Evolutionary conservation across 2,113 vertebrate genomes (phyloP).

Genomic region (Limnothrissa miodon): DNA sequence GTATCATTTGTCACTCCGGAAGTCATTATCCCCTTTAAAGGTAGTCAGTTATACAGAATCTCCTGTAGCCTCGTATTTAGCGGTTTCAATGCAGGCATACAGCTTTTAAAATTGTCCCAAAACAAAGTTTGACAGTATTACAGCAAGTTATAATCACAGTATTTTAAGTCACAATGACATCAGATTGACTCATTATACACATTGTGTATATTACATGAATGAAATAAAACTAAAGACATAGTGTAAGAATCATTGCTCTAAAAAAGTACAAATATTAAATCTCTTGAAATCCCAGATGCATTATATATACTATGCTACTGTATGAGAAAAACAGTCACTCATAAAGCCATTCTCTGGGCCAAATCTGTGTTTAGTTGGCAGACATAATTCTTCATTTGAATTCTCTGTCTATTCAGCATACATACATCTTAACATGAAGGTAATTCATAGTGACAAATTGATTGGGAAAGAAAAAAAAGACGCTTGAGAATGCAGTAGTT

Average conservation of each 20-base stretch:
- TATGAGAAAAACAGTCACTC: neutral
- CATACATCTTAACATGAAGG: neutral
- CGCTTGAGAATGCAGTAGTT: neutral
- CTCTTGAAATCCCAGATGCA: neutral
- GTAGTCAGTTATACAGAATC: neutral
- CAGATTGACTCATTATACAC: slow-evolving; percentile 3
- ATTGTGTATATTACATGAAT: neutral
- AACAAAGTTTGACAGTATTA: slow-evolving; percentile 14
- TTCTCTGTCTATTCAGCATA: neutral
- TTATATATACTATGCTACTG: neutral
- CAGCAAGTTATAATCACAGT: slow-evolving; percentile 37
- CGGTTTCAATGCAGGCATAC: slow-evolving; percentile 6
- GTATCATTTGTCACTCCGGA: slow-evolving; percentile 25
- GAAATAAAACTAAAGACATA: neutral
- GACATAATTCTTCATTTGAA: neutral
- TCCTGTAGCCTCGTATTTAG: neutral
- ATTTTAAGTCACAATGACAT: slow-evolving; percentile 15
- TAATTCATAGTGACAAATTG: neutral
- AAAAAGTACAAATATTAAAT: neutral
- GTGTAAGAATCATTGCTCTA: neutral
- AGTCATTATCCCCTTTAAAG: no score
- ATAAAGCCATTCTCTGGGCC: neutral
- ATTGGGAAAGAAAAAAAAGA: neutral
- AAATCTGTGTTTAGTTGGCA: neutral
- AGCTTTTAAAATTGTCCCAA: slow-evolving; percentile 23